Evolutionary conservation across 2,797 vertebrate genomes (phyloP), one percentile per base, ranked within the genome.

Genomic region (Remorina albescens): DNA sequence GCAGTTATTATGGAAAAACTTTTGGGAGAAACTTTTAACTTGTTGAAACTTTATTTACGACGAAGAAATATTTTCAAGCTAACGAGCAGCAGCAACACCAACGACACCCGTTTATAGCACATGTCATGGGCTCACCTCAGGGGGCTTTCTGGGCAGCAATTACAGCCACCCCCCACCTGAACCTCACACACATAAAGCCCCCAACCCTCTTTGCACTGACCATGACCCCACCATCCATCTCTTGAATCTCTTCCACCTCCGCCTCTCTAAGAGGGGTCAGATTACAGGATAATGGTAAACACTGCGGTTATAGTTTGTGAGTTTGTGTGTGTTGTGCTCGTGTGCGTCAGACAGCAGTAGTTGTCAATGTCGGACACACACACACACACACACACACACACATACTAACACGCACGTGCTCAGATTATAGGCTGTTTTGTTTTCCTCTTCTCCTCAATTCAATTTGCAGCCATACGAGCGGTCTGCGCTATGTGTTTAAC

Each of bases 241-340:
- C 55, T 63, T 19, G 25, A 44, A 77, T 84, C 74, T 81, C 44
- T 57, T 70, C 39, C 37, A 26, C 62, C 66, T 68, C 46, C 67
- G 70, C 55, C 50, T 68, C 63, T 71, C 64, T 74, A 39, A 32
- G 63, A 67, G 41, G 78, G 84, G 91, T 92, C 86, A 76, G 79
- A 91, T 93, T 89, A 89, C 83, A 76, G 87, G 86, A 91, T 87
- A 81, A 83, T 67, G 61, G 76, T 82, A 80, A 92, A 85, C 67
- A 87, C 76, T 78, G 61, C 55, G 76, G 78, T 83, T 63, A 62
- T 67, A 74, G 53, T 28, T 60, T 81, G 25, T 53, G 51, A 18
- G 50, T 58, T 10, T 55, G 18, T 64, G 26, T 41, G 47, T 61
- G 46, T 39, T 13, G 18, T 42, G 19, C 25, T 26, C n/a, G 41